A percentile compares a stretch with the other conserved stretches of the same genome.
phyloP scores from a whole-genome alignment of 2,888 invertebrate species.

The Sminthurides aquaticus region DNA sequence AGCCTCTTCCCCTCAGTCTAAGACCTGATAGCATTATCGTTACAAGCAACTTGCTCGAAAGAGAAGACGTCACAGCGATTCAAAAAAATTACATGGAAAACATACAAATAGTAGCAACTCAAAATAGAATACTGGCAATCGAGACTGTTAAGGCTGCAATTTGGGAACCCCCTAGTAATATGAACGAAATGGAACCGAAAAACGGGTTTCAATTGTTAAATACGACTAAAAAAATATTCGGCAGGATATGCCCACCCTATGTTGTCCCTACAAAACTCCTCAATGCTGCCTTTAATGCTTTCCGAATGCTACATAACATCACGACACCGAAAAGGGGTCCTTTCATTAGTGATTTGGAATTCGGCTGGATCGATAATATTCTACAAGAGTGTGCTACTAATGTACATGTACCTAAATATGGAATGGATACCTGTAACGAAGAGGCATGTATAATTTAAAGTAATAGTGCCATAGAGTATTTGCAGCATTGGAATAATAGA shows the following conservation, averaged over 20 bases:
- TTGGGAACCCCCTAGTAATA: neutral
- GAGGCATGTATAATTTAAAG: too few relatives aligned
- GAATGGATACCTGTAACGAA: conserved; percentile 12
- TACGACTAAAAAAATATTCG: conserved; percentile 6
- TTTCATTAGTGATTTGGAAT: conserved; percentile 11
- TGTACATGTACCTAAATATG: neutral
- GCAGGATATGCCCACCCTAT: conserved; percentile 11
- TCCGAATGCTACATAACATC: conserved; percentile 2
- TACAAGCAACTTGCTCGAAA: neutral
- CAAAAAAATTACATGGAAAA: neutral
- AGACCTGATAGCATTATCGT: neutral
- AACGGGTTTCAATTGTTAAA: conserved; percentile 15
- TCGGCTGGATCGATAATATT: conserved; percentile 3
- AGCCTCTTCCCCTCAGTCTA: neutral
- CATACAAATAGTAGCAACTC: neutral
- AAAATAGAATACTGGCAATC: conserved; percentile 17
- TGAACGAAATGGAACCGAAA: neutral
- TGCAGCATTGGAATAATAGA: too few relatives aligned
- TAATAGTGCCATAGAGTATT: too few relatives aligned
- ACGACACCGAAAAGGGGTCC: neutral
- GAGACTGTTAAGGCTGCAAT: conserved; percentile 1
- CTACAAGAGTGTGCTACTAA: neutral
- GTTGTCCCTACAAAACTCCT: conserved; percentile 6
- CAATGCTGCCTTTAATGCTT: neutral
- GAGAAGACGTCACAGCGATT: neutral